A percentile compares a stretch with the other conserved stretches of the same genome.
Conservation (phyloP, 2,888 invertebrate genomes). For the Lasioglossum zephyrum region DNA sequence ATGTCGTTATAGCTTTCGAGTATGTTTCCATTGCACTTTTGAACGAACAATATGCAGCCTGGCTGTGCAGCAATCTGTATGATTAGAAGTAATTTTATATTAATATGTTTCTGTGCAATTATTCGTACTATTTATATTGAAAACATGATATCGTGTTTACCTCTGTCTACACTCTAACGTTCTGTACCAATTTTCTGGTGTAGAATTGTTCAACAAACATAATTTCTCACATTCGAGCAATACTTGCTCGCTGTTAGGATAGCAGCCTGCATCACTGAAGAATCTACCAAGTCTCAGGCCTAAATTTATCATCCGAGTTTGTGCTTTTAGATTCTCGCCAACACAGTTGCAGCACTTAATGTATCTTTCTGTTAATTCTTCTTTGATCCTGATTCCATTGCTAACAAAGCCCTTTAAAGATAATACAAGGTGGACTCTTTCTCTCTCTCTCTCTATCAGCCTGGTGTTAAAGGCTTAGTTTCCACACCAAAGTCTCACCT, state of each 20-base stretch:
- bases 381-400: conserved; percentile 87
- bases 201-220: conserved; percentile 86
- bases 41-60: conserved; percentile 93
- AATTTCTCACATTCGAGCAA: conserved; percentile 89
- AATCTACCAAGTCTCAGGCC: conserved; percentile 88
- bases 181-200: conserved; percentile 87
- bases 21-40: conserved; percentile 91
- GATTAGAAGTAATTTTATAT: conserved; percentile 17
- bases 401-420: conserved; percentile 86
- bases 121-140: neutral
- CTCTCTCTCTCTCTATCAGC: no score
- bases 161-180: conserved; percentile 94
- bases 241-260: conserved; percentile 90
- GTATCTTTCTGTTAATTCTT: conserved; percentile 81
- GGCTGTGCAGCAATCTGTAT: conserved; percentile 92
- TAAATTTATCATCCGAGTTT: conserved; percentile 78
- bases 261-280: conserved; percentile 95
- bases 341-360: conserved; percentile 70
- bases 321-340: conserved; percentile 65
- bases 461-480: neutral
- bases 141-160: conserved; percentile 85
- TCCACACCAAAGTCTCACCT: conserved; percentile 83
- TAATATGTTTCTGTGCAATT: neutral
- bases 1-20: conserved; percentile 86
- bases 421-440: conserved; percentile 4